Base-by-base conservation (phyloP, 2,113 vertebrate genomes). In the Hypomesus transpacificus region DNA sequence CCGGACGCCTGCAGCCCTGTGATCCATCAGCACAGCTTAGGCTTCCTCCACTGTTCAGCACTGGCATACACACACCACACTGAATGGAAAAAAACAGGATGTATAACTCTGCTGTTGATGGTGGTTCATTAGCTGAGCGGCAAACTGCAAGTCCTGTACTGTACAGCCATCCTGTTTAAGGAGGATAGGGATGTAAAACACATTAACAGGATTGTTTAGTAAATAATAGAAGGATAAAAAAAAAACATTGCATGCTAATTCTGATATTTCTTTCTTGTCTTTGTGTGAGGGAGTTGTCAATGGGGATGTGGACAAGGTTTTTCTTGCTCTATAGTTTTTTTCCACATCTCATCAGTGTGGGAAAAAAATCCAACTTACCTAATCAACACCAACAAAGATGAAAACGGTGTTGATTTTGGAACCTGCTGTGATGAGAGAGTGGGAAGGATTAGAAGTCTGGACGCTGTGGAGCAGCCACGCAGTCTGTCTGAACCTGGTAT, bases 351-450 rank as follows among this genome's bases (percentile, higher is more conserved):
- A 46, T 46, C 39, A 46, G 39, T 11, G 31, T 73, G 64, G 68
- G 70, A 74, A 85, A 1, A 1, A 83, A 80, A 31, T 67, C 53
- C 73, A 86, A 85, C 76, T 85, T 87, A 85, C 76, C 84, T 87
- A 83, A 87, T 86, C 84, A 83, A 74, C 5, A 79, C 80, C 71
- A 66, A 79, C 79, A 72, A 46, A 22, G 69, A 77, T 71, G 76
- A 77, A 80, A 85, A 85, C 78, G 74, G 78, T 80, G 70, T 77
- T 80, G 73, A 89, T 89, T 86, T 89, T 82, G 75, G 81, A 83
- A 80, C 70, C 78, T 82, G 79, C 11, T 2, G 34, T 85, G 86
- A 11, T 7, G 81, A 83, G 76, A 81, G 81, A 67, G 70, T 13
- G 7, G 39, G 39, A 72, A 56, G 84, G 83, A 88, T 88, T 87